Conservation (phyloP, 2,113 vertebrate species). For the Brienomyrus brachyistius region DNA sequence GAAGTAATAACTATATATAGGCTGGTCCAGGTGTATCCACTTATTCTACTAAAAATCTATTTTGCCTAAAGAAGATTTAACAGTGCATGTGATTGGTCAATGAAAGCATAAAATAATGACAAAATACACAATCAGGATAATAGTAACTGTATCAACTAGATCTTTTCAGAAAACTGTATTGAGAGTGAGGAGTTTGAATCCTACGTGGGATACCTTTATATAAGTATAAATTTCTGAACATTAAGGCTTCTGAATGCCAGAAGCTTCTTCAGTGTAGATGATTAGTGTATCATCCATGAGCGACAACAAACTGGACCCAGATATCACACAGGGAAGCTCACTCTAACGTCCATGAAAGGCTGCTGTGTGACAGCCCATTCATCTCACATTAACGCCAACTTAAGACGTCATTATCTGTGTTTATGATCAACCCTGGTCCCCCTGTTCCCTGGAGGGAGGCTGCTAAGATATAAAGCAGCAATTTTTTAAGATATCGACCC, state of each 20-base stretch:
- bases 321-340: not conserved
- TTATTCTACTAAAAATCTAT: not conserved
- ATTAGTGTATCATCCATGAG: not conserved
- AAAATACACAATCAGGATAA: not conserved
- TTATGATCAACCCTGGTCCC: not conserved
- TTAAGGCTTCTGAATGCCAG: not conserved
- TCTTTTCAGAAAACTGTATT: not conserved
- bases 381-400: not conserved
- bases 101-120: not conserved
- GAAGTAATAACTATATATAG: too few relatives aligned
- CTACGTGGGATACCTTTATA: not conserved
- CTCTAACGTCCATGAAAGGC: not conserved
- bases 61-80: not conserved
- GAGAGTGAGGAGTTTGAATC: not conserved
- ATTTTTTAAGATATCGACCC: not conserved
- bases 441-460: not conserved
- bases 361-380: not conserved
- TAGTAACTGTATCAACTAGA: too few relatives aligned
- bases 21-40: not conserved
- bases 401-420: not conserved
- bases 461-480: not conserved
- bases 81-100: not conserved
- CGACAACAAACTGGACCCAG: not conserved
- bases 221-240: not conserved
- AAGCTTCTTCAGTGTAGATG: not conserved